Conservation (phyloP, 53 echinoderm and acorn worm genomes). For the Actinopyga echinites region DNA sequence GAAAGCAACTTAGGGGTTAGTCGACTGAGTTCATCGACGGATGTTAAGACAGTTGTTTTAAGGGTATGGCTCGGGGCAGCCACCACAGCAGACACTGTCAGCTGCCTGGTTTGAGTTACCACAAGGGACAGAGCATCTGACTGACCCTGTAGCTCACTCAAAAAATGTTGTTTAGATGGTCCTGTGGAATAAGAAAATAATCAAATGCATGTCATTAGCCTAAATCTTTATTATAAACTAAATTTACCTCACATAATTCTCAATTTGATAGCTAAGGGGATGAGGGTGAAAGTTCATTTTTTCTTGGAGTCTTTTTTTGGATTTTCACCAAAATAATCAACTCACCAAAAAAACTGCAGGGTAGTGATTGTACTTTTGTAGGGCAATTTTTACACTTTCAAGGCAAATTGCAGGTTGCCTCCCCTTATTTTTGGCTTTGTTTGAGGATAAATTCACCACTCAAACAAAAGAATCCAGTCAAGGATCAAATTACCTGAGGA, state of each 20-base stretch:
- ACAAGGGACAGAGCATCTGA: conserved; percentile 66
- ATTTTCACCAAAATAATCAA: too few species aligned
- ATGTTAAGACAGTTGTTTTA: conserved; percentile 59
- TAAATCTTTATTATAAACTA: background rate
- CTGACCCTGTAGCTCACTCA: conserved; percentile 81
- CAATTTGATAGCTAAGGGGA: too few species aligned
- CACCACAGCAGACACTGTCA: conserved; percentile 58
- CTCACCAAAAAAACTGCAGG: too few species aligned
- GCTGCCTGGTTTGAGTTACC: conserved; percentile 64
- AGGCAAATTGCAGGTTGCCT: too few species aligned
- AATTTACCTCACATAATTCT: too few species aligned
- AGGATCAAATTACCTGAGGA: conserved; percentile 55
- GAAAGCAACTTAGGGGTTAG: conserved; percentile 75
- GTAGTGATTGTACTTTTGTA: too few species aligned
- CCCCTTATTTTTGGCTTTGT: too few species aligned
- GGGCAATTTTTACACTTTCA: too few species aligned
- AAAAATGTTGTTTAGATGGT: conserved; percentile 65
- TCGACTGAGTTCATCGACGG: conserved; percentile 74
- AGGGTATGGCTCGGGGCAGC: conserved; percentile 56
- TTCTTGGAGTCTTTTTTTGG: too few species aligned
- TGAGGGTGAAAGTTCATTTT: too few species aligned
- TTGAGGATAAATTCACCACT: background rate
- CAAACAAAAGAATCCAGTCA: background rate
- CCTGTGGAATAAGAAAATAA: conserved; percentile 49
- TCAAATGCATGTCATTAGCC: background rate